Evolutionary conservation across 1,140 invertebrate genomes (phyloP).

Genomic region (Oryctes rhinoceros): DNA sequence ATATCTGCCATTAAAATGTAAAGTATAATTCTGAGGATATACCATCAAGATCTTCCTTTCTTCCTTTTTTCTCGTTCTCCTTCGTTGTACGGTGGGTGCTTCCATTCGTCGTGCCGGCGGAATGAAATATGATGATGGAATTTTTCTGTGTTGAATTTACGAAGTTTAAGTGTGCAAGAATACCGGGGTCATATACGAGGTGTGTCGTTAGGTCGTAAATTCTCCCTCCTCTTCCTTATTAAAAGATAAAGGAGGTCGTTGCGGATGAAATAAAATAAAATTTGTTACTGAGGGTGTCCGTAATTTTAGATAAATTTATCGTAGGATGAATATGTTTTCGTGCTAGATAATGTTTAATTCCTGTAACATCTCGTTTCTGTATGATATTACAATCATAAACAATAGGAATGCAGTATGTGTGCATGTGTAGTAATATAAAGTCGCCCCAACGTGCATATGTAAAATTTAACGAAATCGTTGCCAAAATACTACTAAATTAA

Average conservation of each 20-base stretch:
- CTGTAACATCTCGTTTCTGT: too few relatives aligned
- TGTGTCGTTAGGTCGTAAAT: slow-evolving; percentile 8
- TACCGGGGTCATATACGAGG: background rate
- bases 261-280: slow-evolving; percentile 10
- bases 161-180: slow-evolving; percentile 7
- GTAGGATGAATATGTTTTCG: too few relatives aligned
- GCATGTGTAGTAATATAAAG: too few relatives aligned
- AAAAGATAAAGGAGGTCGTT: slow-evolving; percentile 14
- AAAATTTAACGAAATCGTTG: too few relatives aligned
- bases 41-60: slow-evolving; percentile 9
- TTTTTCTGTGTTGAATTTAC: slow-evolving; percentile 15
- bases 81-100: background rate
- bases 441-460: too few relatives aligned
- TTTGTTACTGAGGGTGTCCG: slow-evolving; percentile 6
- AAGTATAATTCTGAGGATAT: slow-evolving; percentile 11
- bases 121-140: slow-evolving; percentile 15
- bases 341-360: too few relatives aligned
- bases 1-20: slow-evolving; percentile 15
- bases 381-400: too few relatives aligned
- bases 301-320: background rate
- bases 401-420: too few relatives aligned
- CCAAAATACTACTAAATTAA: too few relatives aligned
- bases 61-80: background rate
- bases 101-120: slow-evolving; percentile 5
- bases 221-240: slow-evolving; percentile 13